These are phyloP conservation scores for Boulengeromyrus knoepffleri DNA, from an alignment of 2,113 vertebrate species.

Conservation along the genomic window DNA sequence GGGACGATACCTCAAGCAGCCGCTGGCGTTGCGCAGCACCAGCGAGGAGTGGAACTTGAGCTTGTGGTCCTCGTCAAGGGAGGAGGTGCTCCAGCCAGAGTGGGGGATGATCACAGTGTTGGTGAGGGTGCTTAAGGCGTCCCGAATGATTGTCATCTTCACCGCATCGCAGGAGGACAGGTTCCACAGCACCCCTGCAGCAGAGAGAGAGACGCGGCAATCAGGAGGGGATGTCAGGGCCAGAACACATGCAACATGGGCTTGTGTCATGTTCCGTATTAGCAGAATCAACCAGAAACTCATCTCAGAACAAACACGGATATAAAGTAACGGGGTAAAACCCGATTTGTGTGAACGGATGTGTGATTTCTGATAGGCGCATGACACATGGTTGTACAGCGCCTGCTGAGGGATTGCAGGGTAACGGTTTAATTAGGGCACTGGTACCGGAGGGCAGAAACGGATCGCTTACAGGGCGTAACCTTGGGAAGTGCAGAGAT, in stretches of 20 bases:
- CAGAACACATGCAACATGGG: background rate
- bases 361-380: constrained; percentile 35
- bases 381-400: constrained; percentile 37
- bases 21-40: constrained; percentile 88
- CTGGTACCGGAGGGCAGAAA: constrained; percentile 39
- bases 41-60: constrained; percentile 94
- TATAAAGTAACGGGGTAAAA: background rate
- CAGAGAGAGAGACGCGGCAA: background rate
- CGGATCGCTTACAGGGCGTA: constrained; percentile 30
- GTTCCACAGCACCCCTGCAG: constrained; percentile 92
- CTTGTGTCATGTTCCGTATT: background rate
- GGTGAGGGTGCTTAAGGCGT: constrained; percentile 84
- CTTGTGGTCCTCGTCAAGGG: constrained; percentile 93
- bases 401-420: constrained; percentile 48
- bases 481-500: constrained; percentile 28
- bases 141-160: constrained; percentile 96
- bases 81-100: constrained; percentile 90
- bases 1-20: constrained; percentile 81
- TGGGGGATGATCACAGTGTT: constrained; percentile 97
- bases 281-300: background rate
- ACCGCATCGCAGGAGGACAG: constrained; percentile 90
- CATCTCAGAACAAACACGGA: background rate
- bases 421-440: constrained; percentile 50
- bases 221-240: background rate
- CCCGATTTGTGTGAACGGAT: constrained; percentile 29